Evolutionary conservation across 2,113 vertebrate genomes (phyloP), one percentile per base, ranked within the genome.

Genomic region (Brachypodius melanocephalos): DNA sequence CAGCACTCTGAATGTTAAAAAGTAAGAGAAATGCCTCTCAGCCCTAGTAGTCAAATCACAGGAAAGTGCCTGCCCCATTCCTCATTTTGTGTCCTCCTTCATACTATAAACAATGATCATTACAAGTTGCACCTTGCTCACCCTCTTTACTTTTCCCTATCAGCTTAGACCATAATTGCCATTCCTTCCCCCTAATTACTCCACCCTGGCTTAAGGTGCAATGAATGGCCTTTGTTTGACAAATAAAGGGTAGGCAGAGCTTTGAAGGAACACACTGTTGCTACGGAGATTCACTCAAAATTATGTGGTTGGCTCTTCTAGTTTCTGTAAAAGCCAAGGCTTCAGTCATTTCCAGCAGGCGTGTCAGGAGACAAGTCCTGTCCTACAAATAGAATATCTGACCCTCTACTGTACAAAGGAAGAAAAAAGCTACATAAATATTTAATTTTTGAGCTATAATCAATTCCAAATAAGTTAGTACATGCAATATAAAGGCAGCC

Each of bases 141-240:
- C 77, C 76, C 29, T 81, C 86, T 95, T 51, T 84, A 72, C 71
- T 95, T 94, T 96, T 87, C 79, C 48, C 83, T 72, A 75, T 95
- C 75, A 46, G 86, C 73, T 92, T 95, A 95, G 73, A 59, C 76
- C 83, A 57, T 95, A 97, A 95, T 95, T 77, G 51, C 28, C 48
- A 78, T 90, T 86, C 86, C 78, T 59, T 93, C 67, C 75, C 94
- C 63, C 51, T 95, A 62, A 88, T 96, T 97, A 93, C 92, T 92
- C 94, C 95, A 94, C 95, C 90, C 94, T 86, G 67, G 58, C 82
- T 96, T 97, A 94, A 83, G 68, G 67, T 85, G 88, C 32, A 86
- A 90, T 8, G 42, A 94, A 88, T 90, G 83, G 79, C 59, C 48
- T 88, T 83, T 95, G 92, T 87, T 94, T 93, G 85, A 88, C 67